Evolutionary conservation across 92 coral and sea anemone genomes (phyloP), one percentile per base, ranked within the genome.

Genomic region (Chrysogorgia sp.): DNA sequence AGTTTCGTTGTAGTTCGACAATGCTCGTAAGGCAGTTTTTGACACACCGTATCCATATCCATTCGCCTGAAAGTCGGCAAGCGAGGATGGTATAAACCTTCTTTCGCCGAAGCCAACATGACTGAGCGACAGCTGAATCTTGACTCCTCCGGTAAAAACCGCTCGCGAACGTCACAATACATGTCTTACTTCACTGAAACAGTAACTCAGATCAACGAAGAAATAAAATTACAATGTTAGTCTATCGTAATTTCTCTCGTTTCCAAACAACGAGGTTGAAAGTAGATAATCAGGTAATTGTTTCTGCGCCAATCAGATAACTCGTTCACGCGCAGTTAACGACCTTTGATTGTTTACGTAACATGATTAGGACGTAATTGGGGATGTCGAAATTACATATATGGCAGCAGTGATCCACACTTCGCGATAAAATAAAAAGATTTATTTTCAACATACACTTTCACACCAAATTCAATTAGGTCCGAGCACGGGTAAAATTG

Each of bases 31-130:
- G 99, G 99, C 47, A 96, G 63, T 63, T 90, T 96, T 58, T 96
- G 96, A 15, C 88, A 86, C 0, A 96, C 99, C 7, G 97, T 92
- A 63, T 96, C 99, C 89, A 92, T 96, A 82, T 92, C 97, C 97
- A 96, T 96, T 30, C 97, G 79, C 5, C 99, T 87, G 74, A 96
- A 96, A 33, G 90, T 86, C 4, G 99, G 99, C 34, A 96, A 81
- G 64, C 83, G 84, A 13, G 99, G 99, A 58, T 96, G 99, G 56
- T 96, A 96, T 0, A 96, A 75, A 0, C 99, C 96, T n/a, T 96
- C 92, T 69, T 96, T 96, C 10, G 92, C 99, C 10, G 97, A 92
- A 9, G 99, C 99, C 26, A 96, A 28, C 99, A 92, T 92, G 60
- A 75, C 79, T 0, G 71, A 20, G 40, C 90, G 77, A 30, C 87